phyloP scores from a whole-genome alignment of 2,113 vertebrate species.

The Anarhynchus alexandrinus region DNA sequence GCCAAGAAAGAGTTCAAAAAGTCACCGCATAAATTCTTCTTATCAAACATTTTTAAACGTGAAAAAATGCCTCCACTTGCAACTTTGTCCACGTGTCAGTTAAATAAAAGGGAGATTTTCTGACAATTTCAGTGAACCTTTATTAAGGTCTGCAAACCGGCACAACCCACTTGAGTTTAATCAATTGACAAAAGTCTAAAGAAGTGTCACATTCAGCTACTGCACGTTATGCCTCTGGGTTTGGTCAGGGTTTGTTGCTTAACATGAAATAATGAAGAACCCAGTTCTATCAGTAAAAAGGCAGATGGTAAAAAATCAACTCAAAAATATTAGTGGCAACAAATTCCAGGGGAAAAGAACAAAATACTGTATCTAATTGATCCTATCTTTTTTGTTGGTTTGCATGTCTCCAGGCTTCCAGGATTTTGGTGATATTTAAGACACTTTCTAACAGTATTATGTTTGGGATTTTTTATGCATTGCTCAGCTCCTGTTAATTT shows the following conservation, averaged over 20 bases:
- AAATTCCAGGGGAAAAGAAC: neutral
- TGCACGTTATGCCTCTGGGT: fast-evolving
- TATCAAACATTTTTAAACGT: neutral
- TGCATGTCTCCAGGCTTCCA: neutral
- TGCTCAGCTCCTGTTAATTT: neutral
- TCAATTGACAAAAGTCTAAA: neutral
- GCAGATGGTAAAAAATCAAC: neutral
- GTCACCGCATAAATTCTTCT: neutral
- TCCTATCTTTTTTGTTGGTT: neutral
- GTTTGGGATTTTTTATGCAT: fast-evolving
- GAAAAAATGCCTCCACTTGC: neutral
- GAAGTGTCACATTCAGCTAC: neutral
- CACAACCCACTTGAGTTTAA: neutral
- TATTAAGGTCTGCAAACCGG: neutral
- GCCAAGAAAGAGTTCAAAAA: neutral
- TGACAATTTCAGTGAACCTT: neutral
- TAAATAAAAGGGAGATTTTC: neutral
- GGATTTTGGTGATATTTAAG: neutral
- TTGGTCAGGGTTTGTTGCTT: neutral
- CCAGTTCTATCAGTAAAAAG: neutral
- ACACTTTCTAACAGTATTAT: neutral
- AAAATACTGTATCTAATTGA: neutral
- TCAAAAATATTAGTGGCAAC: neutral
- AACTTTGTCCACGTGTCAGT: neutral
- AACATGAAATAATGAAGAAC: neutral